phyloP scores from a whole-genome alignment of 2,797 vertebrate species.

The Onychomys torridus region DNA sequence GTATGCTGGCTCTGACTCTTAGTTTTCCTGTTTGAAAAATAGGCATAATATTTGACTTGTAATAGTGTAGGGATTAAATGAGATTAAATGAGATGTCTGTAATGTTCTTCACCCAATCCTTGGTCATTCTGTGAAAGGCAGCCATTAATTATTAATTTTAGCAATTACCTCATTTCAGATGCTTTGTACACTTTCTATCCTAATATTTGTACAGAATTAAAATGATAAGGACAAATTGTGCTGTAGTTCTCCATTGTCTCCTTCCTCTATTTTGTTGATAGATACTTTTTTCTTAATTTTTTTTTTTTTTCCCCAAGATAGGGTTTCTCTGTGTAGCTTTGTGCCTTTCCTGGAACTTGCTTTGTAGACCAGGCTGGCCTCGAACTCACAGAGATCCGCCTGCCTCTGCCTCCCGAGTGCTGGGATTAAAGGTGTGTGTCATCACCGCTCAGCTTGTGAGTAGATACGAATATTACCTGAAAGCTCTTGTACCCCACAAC shows the following conservation, averaged over 20 bases:
- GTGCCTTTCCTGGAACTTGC: too few species aligned
- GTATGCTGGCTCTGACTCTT: slow-evolving; percentile 41
- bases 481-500: not conserved
- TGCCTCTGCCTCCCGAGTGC: too few species aligned
- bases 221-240: not conserved
- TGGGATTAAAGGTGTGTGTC: too few species aligned
- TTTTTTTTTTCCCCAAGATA: too few species aligned
- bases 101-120: slow-evolving; percentile 43
- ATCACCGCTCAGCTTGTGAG: too few species aligned
- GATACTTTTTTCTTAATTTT: too few species aligned
- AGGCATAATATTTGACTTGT: slow-evolving; percentile 30
- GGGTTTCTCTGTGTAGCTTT: too few species aligned
- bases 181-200: not conserved
- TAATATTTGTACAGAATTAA: not conserved
- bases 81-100: slow-evolving; percentile 64
- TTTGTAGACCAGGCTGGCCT: too few species aligned
- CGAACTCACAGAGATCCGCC: too few species aligned
- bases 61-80: slow-evolving; percentile 44
- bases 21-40: slow-evolving; percentile 63
- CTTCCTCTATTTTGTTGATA: not conserved
- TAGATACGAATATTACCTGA: not conserved
- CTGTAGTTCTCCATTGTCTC: not conserved
- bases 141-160: slow-evolving; percentile 64
- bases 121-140: slow-evolving; percentile 63
- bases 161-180: slow-evolving; percentile 23